Evolutionary conservation across 1,140 invertebrate species (phyloP).

Genomic region (Cyclina sinensis): DNA sequence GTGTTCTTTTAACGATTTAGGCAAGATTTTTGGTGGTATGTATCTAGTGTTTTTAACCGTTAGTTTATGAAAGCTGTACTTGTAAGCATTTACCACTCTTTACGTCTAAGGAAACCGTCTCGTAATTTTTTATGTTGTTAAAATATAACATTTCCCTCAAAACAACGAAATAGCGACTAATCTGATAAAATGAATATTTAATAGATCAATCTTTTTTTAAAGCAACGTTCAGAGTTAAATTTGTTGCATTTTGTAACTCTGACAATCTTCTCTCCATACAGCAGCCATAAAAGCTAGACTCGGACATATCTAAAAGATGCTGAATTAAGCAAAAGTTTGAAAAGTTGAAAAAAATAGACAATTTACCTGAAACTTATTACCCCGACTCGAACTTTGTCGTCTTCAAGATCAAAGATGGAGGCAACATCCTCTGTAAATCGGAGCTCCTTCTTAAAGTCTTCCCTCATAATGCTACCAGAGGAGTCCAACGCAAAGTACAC

Average conservation of each 20-base stretch:
- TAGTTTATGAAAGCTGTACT: too few species aligned
- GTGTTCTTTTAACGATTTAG: too few species aligned
- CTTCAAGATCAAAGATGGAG: conserved; percentile 69
- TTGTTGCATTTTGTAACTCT: not conserved
- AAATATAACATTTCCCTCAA: too few species aligned
- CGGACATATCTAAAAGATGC: not conserved
- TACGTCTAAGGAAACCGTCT: too few species aligned
- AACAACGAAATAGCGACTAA: too few species aligned
- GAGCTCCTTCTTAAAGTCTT: conserved; percentile 72
- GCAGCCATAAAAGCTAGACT: not conserved
- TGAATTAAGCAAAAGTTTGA: not conserved
- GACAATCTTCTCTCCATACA: not conserved
- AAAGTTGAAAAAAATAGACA: not conserved
- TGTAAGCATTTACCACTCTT: too few species aligned
- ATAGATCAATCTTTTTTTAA: too few species aligned
- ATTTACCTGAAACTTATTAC: conserved; percentile 58
- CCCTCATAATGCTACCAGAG: conserved; percentile 76
- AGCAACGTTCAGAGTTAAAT: too few species aligned
- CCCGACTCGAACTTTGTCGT: conserved; percentile 68
- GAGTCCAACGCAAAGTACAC: conserved; percentile 79
- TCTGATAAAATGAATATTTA: too few species aligned
- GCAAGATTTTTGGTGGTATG: too few species aligned
- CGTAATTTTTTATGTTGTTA: too few species aligned
- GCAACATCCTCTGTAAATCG: conserved; percentile 76
- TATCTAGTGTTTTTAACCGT: too few species aligned